These are phyloP conservation scores for Stenopsyche tienmushanensis DNA, from an alignment of 1,140 invertebrate species.

Conservation along the genomic window DNA sequence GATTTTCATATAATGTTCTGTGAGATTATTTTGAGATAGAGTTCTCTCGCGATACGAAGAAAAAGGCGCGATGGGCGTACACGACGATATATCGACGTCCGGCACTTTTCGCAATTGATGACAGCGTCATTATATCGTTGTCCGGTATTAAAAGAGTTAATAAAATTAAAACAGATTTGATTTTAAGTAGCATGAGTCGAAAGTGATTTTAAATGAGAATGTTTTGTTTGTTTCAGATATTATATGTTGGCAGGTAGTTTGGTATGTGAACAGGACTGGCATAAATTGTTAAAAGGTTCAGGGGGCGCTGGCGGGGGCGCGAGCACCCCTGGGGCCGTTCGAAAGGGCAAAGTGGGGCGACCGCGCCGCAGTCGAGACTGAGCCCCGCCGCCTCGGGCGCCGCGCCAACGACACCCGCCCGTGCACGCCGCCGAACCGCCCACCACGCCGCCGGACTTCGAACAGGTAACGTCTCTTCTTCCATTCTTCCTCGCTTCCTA, in stretches of 20 bases:
- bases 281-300: conserved; percentile 80
- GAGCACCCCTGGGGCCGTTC: conserved; percentile 64
- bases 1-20: no score
- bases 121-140: no score
- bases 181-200: neutral
- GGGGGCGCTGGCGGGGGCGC: conserved; percentile 57
- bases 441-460: conserved; percentile 37
- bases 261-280: conserved; percentile 91
- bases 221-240: conserved; percentile 63
- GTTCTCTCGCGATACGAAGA: no score
- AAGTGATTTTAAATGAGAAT: neutral
- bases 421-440: conserved; percentile 47
- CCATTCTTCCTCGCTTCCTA: no score
- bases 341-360: conserved; percentile 74
- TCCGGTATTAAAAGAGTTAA: no score
- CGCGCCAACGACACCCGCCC: conserved; percentile 43
- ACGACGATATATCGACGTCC: no score
- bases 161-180: neutral
- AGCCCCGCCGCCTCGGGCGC: conserved; percentile 45
- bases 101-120: no score
- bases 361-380: conserved; percentile 56
- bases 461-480: conserved; percentile 38
- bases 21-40: no score
- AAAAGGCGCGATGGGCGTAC: no score
- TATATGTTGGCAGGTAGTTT: conserved; percentile 81